These are phyloP conservation scores for Ploceus nigricollis DNA, from an alignment of 2,113 vertebrate species.

Conservation along the genomic window DNA sequence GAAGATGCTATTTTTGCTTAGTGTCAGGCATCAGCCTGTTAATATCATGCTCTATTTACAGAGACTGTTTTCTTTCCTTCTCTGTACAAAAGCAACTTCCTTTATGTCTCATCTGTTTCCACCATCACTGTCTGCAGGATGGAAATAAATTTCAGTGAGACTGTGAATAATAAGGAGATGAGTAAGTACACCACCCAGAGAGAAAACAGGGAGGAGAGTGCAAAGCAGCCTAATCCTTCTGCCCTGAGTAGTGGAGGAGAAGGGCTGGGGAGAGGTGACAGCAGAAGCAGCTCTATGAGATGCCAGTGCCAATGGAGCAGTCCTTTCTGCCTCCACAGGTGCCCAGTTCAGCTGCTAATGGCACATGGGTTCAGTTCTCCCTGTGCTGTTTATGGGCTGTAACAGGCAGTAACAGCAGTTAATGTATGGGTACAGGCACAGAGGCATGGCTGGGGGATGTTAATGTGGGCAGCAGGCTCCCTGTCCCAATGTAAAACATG, in stretches of 20 bases:
- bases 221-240: neutral
- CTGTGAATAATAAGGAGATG: neutral
- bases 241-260: neutral
- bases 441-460: neutral
- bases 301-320: neutral
- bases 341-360: neutral
- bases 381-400: neutral
- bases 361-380: neutral
- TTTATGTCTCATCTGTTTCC: constrained; percentile 42
- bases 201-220: neutral
- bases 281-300: neutral
- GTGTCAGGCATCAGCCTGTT: neutral
- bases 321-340: neutral
- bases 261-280: neutral
- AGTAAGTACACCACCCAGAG: neutral
- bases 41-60: neutral
- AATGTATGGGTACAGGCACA: constrained; percentile 24
- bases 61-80: neutral
- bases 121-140: neutral
- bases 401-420: constrained; percentile 23
- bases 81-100: constrained; percentile 30
- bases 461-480: neutral
- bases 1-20: neutral
- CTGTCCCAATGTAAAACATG: constrained; percentile 47
- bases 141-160: neutral